Evolutionary conservation across 2,113 vertebrate species (phyloP).

Genomic region (Lycocorax pyrrhopterus): DNA sequence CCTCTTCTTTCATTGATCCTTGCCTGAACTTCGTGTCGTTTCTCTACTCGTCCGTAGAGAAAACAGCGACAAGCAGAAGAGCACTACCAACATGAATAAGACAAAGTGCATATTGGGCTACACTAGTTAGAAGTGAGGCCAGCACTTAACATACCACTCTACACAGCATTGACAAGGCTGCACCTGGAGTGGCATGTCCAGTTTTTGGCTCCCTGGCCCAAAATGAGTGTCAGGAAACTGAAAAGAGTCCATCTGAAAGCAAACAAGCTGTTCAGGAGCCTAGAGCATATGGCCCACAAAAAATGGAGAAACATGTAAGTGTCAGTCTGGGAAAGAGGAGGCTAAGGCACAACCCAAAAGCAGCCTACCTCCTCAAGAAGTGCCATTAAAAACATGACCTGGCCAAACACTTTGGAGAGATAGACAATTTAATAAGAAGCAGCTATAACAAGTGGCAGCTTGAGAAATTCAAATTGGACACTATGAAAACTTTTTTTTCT

Average conservation of each 20-base stretch:
- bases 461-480: not conserved
- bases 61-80: too few species aligned
- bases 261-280: not conserved
- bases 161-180: not conserved
- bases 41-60: too few species aligned
- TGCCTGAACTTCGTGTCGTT: too few species aligned
- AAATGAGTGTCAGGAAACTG: not conserved
- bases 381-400: not conserved
- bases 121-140: not conserved
- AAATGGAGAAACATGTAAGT: not conserved
- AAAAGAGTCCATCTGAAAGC: not conserved
- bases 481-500: not conserved
- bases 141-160: not conserved
- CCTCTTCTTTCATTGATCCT: too few species aligned
- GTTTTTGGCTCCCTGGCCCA: not conserved
- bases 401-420: not conserved
- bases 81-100: not conserved
- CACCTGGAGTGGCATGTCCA: not conserved
- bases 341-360: not conserved
- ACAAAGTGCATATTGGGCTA: not conserved
- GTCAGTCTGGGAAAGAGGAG: not conserved
- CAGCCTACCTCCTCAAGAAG: not conserved
- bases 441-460: not conserved
- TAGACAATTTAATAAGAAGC: not conserved
- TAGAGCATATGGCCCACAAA: not conserved